Evolutionary conservation across 2,113 vertebrate genomes (phyloP), one percentile per base, ranked within the genome.

Genomic region (Lycocorax pyrrhopterus): DNA sequence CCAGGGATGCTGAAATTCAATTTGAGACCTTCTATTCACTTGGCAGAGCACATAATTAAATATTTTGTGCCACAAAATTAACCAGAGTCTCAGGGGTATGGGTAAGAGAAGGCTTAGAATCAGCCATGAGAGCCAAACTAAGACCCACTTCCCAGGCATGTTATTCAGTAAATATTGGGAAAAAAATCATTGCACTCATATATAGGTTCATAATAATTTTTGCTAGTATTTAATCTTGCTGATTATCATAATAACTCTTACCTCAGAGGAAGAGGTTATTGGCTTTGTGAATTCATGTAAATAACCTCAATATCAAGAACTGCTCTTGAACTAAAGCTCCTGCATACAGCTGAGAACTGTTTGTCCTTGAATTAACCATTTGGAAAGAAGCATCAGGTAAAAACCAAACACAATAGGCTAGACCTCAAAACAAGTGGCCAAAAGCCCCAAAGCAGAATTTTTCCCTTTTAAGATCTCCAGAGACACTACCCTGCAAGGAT

Each of bases 21-120:
- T 89, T 96, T 55, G 75, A 95, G 90, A 72, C 81, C 83, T 92
- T 93, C 69, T 58, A 89, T 90, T 89, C 86, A 79, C 69, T 94
- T 92, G 82, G 89, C 95, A 94, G 49, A 84, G 76, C 44, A 63
- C 68, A 71, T 81, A 86, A 95, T 94, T 93, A 93, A 95, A 87
- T 93, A 92, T 73, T 94, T 77, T 78, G 87, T 94, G 92, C 90
- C 94, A 96, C 72, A 86, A 68, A 90, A 90, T 90, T 55, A 94
- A 91, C 72, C 83, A 84, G 72, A 16, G 39, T 85, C 95, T 96
- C 96, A 49, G 47, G 72, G 49, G 92, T 59, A 71, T 47, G 35
- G 72, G 72, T 69, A 77, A 77, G 85, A 77, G 37, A 13, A 80
- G 10, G 33, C 22, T 90, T 80, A 83, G 47, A 74, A 74, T 74